These are phyloP conservation scores for Paracentrotus lividus DNA, from an alignment of 53 echinoderm and acorn worm species.

Conservation along the genomic window DNA sequence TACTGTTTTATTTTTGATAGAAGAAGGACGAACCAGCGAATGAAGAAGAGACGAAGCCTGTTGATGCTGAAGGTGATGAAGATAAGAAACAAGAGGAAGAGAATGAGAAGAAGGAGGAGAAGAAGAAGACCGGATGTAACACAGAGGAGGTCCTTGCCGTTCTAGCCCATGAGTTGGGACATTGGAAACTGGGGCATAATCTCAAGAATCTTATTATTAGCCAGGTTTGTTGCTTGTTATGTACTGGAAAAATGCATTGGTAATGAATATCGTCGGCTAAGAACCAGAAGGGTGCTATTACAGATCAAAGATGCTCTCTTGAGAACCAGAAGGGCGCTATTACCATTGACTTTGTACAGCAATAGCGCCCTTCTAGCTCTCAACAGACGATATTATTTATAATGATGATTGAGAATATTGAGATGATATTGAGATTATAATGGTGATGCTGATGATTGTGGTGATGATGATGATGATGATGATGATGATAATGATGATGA, in stretches of 20 bases:
- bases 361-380: too few species aligned
- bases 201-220: constrained; percentile 94
- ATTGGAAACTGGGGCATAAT: constrained; percentile 98
- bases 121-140: constrained; percentile 93
- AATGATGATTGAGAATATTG: too few species aligned
- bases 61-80: constrained; percentile 37
- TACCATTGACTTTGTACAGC: too few species aligned
- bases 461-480: constrained; percentile 28
- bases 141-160: constrained; percentile 95
- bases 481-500: neutral
- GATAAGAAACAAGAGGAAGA: constrained; percentile 48
- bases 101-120: constrained; percentile 59
- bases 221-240: constrained; percentile 75
- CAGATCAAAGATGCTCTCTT: too few species aligned
- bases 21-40: constrained; percentile 10
- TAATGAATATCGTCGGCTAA: too few species aligned
- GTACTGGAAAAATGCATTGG: too few species aligned
- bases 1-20: neutral
- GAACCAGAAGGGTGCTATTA: too few species aligned
- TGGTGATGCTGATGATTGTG: neutral
- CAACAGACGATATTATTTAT: too few species aligned
- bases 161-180: constrained; percentile 96
- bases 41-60: constrained; percentile 47
- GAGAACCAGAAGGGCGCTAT: too few species aligned
- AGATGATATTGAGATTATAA: neutral